Evolutionary conservation across 2,888 invertebrate species (phyloP).

Genomic region (Folsomia manolachei): DNA sequence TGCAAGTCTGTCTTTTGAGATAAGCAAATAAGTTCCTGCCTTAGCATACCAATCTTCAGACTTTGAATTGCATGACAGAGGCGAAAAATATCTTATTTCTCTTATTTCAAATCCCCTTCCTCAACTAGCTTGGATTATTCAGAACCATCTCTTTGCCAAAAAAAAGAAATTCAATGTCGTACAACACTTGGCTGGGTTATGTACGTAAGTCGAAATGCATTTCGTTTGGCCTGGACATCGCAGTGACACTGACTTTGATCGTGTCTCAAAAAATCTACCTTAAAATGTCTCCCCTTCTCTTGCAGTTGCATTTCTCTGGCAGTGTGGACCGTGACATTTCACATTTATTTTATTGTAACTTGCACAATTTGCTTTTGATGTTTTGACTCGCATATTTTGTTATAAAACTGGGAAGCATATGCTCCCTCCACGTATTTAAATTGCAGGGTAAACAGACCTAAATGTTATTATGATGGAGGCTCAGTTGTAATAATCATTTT

Average conservation of each 20-base stretch:
- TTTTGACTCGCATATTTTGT: not conserved
- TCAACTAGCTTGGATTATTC: not conserved
- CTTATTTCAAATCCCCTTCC: not conserved
- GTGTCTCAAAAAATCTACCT: not conserved
- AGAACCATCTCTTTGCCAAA: not conserved
- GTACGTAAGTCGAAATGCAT: not conserved
- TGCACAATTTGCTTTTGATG: not conserved
- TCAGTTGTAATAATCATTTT: no score
- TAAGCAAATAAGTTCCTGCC: slow-evolving; percentile 1
- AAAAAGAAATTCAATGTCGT: not conserved
- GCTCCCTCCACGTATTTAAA: not conserved
- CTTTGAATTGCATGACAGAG: no score
- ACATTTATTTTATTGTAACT: slow-evolving; percentile 8
- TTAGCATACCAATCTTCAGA: not conserved
- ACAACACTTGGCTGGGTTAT: not conserved
- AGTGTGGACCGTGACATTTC: not conserved
- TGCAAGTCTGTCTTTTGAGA: slow-evolving; percentile 10
- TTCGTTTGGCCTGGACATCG: not conserved
- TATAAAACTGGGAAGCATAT: not conserved
- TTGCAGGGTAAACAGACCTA: not conserved
- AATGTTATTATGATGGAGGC: not conserved
- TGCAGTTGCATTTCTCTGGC: no score
- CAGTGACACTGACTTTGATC: slow-evolving; percentile 10
- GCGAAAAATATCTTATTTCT: not conserved
- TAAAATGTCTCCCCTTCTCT: not conserved